Evolutionary conservation across 2,797 vertebrate genomes (phyloP).

Genomic region (Ctenopoma multispine): DNA sequence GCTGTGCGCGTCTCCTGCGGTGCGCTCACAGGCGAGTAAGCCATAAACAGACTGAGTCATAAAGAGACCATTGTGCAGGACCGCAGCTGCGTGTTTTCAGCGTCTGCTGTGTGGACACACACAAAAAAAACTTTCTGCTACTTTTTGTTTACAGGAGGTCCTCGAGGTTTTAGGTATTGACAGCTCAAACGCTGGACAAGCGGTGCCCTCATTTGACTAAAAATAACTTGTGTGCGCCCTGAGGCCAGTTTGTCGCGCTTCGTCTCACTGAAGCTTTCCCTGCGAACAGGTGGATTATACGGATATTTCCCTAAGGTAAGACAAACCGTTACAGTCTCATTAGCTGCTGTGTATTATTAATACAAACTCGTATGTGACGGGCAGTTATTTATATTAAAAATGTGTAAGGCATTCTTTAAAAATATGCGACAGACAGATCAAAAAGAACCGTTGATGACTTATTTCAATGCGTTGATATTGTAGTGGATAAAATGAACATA

Average conservation of each 20-base stretch:
- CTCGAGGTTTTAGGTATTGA: neutral
- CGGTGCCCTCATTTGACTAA: constrained; percentile 55
- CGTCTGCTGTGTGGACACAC: neutral
- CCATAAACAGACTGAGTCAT: constrained; percentile 20
- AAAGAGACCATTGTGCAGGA: constrained; percentile 22
- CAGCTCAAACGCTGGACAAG: constrained; percentile 1
- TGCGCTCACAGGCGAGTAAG: constrained; percentile 23
- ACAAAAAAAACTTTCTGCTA: constrained; percentile 9
- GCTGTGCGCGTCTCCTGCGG: constrained; percentile 37
- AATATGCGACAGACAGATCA: too few relatives aligned
- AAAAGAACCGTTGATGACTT: neutral
- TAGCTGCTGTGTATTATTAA: neutral
- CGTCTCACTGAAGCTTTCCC: constrained; percentile 32
- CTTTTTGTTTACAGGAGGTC: neutral
- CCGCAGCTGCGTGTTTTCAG: neutral
- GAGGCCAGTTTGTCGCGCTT: constrained; percentile 33
- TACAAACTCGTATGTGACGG: neutral
- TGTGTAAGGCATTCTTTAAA: too few relatives aligned
- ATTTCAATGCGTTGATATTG: neutral
- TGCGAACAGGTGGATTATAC: constrained; percentile 53
- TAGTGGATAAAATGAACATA: neutral
- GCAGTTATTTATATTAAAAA: too few relatives aligned
- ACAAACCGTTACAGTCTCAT: neutral
- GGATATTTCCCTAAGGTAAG: constrained; percentile 34
- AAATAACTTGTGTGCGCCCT: constrained; percentile 67